A percentile compares a stretch with the other conserved stretches of the same genome.
Conservation (phyloP, 2,113 vertebrate genomes). For the Cinclus mexicanus region DNA sequence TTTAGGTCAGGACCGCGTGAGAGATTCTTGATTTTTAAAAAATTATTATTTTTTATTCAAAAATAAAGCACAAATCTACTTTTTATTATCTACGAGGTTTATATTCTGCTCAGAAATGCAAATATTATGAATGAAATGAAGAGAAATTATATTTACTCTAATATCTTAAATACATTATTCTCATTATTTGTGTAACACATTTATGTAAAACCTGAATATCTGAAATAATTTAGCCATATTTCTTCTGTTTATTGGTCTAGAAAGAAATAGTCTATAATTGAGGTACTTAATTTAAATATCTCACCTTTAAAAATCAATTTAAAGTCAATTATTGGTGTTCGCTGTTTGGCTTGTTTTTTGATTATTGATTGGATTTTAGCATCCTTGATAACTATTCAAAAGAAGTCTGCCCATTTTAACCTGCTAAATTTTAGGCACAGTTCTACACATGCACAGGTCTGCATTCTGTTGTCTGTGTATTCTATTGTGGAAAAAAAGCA, state of each 20-base stretch:
- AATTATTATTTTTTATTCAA: neutral
- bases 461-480: neutral
- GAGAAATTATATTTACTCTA: neutral
- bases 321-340: neutral
- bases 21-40: neutral
- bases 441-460: neutral
- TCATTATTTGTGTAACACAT: neutral
- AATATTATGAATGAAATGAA: neutral
- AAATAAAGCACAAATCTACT: neutral
- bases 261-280: neutral
- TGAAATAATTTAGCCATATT: neutral
- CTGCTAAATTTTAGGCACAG: neutral
- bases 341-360: neutral
- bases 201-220: neutral
- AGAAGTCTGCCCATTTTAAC: neutral
- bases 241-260: neutral
- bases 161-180: neutral
- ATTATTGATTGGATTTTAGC: neutral
- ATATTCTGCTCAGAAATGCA: neutral
- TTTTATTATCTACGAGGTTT: neutral
- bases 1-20: neutral
- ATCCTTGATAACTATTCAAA: neutral
- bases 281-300: neutral
- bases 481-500: neutral
- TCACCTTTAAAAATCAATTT: neutral